These are phyloP conservation scores for Platorchestia sp. DNA, from an alignment of 1,140 invertebrate genomes.

Conservation along the genomic window DNA sequence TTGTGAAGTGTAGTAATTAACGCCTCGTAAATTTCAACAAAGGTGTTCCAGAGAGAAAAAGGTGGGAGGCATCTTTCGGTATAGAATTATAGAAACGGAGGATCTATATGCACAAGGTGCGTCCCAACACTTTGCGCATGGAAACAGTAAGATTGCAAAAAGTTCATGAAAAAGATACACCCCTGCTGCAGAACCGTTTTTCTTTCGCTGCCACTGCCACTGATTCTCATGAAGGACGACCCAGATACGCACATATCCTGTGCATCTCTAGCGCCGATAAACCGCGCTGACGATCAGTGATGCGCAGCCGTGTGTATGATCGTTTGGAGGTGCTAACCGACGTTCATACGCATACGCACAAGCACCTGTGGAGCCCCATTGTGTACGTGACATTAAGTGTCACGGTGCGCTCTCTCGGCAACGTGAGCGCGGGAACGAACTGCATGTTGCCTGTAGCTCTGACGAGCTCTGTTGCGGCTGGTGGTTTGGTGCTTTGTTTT, in stretches of 20 bases:
- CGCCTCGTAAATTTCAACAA: too few relatives aligned
- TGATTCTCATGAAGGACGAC: neutral
- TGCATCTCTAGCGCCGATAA: neutral
- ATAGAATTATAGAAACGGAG: too few relatives aligned
- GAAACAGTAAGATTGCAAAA: too few relatives aligned
- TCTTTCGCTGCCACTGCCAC: neutral
- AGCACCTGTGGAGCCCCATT: neutral
- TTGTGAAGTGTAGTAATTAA: too few relatives aligned
- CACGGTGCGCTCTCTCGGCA: neutral
- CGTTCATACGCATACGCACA: neutral
- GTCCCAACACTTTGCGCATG: too few relatives aligned
- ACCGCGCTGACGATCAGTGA: neutral
- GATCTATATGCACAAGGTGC: too few relatives aligned
- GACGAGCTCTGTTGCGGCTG: neutral
- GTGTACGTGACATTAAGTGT: too few relatives aligned
- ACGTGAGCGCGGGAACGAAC: neutral
- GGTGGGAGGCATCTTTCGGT: too few relatives aligned
- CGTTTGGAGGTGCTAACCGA: neutral
- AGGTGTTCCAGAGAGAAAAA: too few relatives aligned
- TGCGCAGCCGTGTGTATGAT: neutral
- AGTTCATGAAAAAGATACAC: neutral
- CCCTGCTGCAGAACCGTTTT: neutral
- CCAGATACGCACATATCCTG: neutral
- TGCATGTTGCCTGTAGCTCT: too few relatives aligned
- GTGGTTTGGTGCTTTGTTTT: neutral